Base-by-base conservation (phyloP, 2,113 vertebrate genomes). In the Tachycineta bicolor region DNA sequence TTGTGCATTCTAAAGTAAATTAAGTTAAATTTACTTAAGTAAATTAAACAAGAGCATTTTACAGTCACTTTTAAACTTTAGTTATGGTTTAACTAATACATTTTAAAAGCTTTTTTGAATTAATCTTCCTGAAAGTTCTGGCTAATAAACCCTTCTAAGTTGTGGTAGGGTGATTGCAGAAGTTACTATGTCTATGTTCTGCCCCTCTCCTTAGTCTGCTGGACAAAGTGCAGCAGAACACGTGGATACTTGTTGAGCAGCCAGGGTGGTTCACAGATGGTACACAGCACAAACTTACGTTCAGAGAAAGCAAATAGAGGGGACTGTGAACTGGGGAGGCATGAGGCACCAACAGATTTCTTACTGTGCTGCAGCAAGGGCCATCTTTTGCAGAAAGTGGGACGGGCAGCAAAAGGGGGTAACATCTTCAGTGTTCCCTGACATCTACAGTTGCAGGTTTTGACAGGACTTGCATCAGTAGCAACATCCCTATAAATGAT, bases 61-160 rank as follows among this genome's bases (percentile, higher is more conserved):
- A 34, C 33, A 22, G n/a, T 71, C 3, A 24, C 33, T 78, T 89
- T 65, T 37, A 49, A 82, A 37, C 14, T 55, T 83, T 62, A 23
- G 47, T 69, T 86, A 28, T 41, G 33, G 12, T 77, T 94, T 89
- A 59, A 76, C 25, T 24, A 73, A 74, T 47, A 20, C 3, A 6
- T 75, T 92, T 83, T 47, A 87, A 89, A 93, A 90, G 50, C 43
- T 55, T 86, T 80, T 70, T 77, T 34, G 59, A 70, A 90, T 93
- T 58, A 80, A 80, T 94, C 71, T 93, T 93, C 63, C 29, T 4
- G 1, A 89, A 93, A 26, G 34, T 49, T 83, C 43, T 94, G 90
- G 47, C 50, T 86, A 37, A 43, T 88, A 74, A 94, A 39, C 29
- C 17, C 26, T 73, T 49, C 31, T 19, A 53, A 49, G 33, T 44